These are phyloP conservation scores for Drosophila quadrilineata DNA, from an alignment of 1,140 invertebrate genomes.

Conservation along the genomic window DNA sequence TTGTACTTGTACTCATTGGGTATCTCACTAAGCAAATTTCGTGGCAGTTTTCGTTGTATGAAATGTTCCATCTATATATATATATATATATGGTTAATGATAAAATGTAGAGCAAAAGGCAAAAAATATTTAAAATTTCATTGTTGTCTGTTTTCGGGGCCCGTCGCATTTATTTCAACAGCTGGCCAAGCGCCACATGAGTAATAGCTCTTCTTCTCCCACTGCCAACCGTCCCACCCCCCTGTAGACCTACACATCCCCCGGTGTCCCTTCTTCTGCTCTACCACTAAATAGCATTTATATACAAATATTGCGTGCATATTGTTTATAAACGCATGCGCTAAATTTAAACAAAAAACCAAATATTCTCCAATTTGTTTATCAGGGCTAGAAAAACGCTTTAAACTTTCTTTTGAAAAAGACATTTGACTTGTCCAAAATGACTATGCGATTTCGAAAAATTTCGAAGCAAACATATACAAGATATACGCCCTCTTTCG, in stretches of 20 bases:
- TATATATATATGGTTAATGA: neutral
- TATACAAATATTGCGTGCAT: constrained; percentile 27
- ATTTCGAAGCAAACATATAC: neutral
- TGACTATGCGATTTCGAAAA: neutral
- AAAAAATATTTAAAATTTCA: constrained; percentile 22
- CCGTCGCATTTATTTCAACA: constrained; percentile 34
- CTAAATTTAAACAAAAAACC: constrained; percentile 72
- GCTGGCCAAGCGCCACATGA: constrained; percentile 50
- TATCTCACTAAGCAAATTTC: no score
- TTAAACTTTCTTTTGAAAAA: neutral
- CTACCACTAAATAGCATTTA: no score
- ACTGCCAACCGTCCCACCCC: neutral
- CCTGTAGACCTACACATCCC: no score
- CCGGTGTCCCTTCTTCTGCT: no score
- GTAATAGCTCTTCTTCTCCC: constrained; percentile 21
- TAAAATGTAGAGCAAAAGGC: constrained; percentile 17
- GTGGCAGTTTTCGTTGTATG: no score
- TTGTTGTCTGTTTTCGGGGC: constrained; percentile 29
- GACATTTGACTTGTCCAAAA: constrained; percentile 7
- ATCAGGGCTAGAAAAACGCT: constrained; percentile 10
- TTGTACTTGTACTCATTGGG: no score
- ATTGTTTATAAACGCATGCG: constrained; percentile 69
- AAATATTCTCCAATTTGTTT: constrained; percentile 48
- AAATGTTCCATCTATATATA: neutral
- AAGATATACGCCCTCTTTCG: no score